These are phyloP conservation scores for Ganaspis brasiliensis DNA, from an alignment of 2,888 invertebrate species.

Conservation along the genomic window DNA sequence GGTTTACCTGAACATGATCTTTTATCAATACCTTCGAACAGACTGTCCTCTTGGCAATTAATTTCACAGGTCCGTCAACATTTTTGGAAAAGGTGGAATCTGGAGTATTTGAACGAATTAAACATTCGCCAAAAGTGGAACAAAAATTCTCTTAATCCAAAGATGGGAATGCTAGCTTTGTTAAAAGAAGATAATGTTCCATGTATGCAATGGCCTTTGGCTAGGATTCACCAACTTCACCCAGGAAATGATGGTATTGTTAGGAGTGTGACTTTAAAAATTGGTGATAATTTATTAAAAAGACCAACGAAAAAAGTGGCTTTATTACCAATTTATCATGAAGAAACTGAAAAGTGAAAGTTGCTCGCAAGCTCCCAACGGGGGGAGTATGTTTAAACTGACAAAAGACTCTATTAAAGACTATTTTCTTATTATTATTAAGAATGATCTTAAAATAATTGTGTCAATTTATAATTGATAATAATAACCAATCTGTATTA, in stretches of 20 bases:
- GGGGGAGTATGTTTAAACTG: slow-evolving; percentile 5
- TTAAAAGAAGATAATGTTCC: neutral
- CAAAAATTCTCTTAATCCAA: neutral
- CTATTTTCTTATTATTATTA: no score
- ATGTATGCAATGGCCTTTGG: neutral
- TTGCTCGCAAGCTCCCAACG: slow-evolving; percentile 2
- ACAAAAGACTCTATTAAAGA: no score
- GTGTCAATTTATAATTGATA: no score
- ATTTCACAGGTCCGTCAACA: slow-evolving; percentile 36
- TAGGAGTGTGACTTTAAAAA: neutral
- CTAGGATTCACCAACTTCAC: neutral
- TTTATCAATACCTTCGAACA: neutral
- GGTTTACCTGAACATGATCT: neutral
- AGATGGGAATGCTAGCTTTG: neutral
- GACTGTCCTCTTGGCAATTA: neutral
- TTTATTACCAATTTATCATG: neutral
- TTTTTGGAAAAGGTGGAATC: slow-evolving; percentile 58
- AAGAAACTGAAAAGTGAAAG: neutral
- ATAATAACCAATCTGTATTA: no score
- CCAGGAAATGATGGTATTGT: neutral
- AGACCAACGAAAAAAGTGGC: neutral
- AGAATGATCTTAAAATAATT: no score
- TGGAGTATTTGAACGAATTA: neutral
- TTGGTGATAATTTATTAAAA: neutral
- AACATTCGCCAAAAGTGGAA: neutral